phyloP scores from a whole-genome alignment of 2,113 vertebrate species.

The Heterochromis multidens region DNA sequence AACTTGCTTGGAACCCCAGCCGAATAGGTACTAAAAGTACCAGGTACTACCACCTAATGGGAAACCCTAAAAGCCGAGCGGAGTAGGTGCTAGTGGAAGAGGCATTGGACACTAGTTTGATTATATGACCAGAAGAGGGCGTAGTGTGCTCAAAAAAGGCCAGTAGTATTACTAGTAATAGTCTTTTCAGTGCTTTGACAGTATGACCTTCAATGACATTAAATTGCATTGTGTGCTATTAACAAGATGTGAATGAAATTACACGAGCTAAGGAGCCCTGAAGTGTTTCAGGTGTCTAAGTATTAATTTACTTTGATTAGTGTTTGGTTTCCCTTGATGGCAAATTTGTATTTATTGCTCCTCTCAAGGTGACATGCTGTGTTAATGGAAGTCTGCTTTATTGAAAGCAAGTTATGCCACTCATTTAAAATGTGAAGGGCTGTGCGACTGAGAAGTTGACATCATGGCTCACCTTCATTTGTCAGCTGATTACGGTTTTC shows the following conservation, averaged over 20 bases:
- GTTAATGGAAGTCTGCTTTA: background rate
- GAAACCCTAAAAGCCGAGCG: background rate
- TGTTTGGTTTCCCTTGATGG: background rate
- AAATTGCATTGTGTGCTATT: background rate
- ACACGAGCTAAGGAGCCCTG: background rate
- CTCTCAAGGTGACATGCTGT: conserved; percentile 1
- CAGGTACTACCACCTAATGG: background rate
- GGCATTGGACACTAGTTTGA: background rate
- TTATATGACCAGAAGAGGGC: conserved; percentile 29
- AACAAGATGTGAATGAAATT: background rate
- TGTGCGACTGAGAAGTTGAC: background rate
- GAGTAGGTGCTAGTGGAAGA: background rate
- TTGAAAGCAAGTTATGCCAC: background rate
- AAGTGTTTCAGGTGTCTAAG: background rate
- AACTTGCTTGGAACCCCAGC: too few species aligned
- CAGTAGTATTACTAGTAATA: background rate
- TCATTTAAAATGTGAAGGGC: background rate
- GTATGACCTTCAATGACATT: background rate
- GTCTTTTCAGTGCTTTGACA: background rate
- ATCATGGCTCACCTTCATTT: background rate
- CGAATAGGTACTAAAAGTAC: background rate
- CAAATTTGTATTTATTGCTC: background rate
- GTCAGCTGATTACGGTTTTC: background rate
- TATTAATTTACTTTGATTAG: background rate
- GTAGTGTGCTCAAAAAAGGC: background rate